Evolutionary conservation across 2,797 vertebrate genomes (phyloP).

Genomic region (Emys orbicularis): DNA sequence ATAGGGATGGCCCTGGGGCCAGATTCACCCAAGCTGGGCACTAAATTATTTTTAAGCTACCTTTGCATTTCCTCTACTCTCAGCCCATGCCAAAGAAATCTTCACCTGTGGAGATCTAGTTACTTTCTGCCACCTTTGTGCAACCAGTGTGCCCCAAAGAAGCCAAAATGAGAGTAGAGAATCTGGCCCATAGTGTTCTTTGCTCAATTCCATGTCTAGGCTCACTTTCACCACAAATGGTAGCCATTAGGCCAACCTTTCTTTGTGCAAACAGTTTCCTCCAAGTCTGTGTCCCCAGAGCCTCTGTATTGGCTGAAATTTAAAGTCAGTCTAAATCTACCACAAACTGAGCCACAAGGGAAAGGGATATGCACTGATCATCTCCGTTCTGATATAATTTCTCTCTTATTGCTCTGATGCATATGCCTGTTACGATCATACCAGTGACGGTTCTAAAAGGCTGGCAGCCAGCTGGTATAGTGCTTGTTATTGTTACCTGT

Average conservation of each 20-base stretch:
- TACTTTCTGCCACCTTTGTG: not conserved
- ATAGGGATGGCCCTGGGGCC: too few relatives aligned
- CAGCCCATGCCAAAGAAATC: not conserved
- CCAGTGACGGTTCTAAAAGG: not conserved
- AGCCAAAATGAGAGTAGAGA: not conserved
- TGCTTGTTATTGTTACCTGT: not conserved
- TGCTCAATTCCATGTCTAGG: not conserved
- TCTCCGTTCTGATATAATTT: not conserved
- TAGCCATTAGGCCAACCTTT: not conserved
- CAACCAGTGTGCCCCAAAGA: not conserved
- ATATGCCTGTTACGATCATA: not conserved
- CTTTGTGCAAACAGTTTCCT: not conserved
- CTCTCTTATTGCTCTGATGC: not conserved
- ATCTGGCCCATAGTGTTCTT: not conserved
- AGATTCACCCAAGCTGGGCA: not conserved
- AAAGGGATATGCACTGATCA: not conserved
- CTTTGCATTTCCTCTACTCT: not conserved
- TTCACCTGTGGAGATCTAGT: not conserved
- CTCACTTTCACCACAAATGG: not conserved
- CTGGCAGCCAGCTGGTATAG: not conserved
- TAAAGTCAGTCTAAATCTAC: not conserved
- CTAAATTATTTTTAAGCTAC: not conserved
- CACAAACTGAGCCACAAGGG: not conserved
- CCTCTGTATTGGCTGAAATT: not conserved
- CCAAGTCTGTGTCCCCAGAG: not conserved